Percentiles rank a stretch among this genome's conserved stretches.
These are phyloP conservation scores for Fissipunctia ypsillon DNA, from an alignment of 2,888 invertebrate species.

Conservation along the genomic window DNA sequence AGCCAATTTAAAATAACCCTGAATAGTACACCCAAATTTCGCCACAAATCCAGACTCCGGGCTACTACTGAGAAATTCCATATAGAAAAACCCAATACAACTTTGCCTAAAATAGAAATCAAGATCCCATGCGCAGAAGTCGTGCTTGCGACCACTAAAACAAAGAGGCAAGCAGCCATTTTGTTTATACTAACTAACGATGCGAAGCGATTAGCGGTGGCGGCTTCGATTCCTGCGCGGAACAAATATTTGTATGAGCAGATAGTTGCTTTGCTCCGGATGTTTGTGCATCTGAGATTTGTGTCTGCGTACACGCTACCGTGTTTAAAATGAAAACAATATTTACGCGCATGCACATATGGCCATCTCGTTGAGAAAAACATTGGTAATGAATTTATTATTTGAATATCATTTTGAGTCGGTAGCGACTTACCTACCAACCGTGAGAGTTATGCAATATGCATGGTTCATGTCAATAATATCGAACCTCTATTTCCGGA, in stretches of 20 bases:
- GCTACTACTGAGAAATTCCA: too few species aligned
- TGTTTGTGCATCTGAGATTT: constrained; percentile 41
- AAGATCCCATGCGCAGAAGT: neutral
- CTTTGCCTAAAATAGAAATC: neutral
- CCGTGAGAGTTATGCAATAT: too few species aligned
- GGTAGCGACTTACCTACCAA: too few species aligned
- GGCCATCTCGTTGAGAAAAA: neutral
- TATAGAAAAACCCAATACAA: too few species aligned
- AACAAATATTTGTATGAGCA: constrained; percentile 34
- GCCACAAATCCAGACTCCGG: neutral
- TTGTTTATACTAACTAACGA: constrained; percentile 29
- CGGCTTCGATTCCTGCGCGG: constrained; percentile 20
- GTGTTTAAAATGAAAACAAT: constrained; percentile 37
- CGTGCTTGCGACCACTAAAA: neutral
- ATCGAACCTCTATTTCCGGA: too few species aligned
- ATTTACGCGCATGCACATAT: constrained; percentile 9
- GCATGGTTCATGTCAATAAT: too few species aligned
- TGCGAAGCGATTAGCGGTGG: constrained; percentile 45
- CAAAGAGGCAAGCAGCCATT: constrained; percentile 26
- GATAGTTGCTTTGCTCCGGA: constrained; percentile 33
- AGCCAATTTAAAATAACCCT: too few species aligned
- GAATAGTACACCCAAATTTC: too few species aligned
- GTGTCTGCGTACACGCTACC: constrained; percentile 40
- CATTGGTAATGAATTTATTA: too few species aligned
- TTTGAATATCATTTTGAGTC: neutral